Evolutionary conservation across 2,888 invertebrate genomes (phyloP), one percentile per base, ranked within the genome.

Genomic region (Bugulina stolonifera): DNA sequence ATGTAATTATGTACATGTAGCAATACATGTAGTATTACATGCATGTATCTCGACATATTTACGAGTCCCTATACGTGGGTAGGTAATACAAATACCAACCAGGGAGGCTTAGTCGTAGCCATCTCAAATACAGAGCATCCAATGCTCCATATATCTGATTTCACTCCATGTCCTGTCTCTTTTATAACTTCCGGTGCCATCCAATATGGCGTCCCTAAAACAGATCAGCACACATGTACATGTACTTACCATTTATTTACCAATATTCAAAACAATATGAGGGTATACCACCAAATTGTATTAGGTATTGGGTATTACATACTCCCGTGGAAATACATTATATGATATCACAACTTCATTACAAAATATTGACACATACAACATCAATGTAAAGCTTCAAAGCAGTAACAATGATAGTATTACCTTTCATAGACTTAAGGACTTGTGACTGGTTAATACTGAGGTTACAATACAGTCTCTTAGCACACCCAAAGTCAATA

Each of bases 401-500:
- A n/a, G n/a, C n/a, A n/a, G n/a, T n/a, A n/a, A n/a, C n/a, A n/a
- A n/a, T n/a, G n/a, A n/a, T n/a, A n/a, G n/a, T 43, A 18, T 32
- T 5, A 70, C 83, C 84, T 73, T 82, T 80, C 81, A 83, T 81
- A 23, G 83, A 83, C 75, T 81, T 81, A 43, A 83, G 81, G 52
- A 83, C 79, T 74, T 81, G 79, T 1, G 79, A 78, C 72, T 78
- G 76, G 18, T 80, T 79, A 73, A 80, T 76, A 71, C 80, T 80
- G 55, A 82, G 76, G 73, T 82, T 83, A 72, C 82, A 78, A 75
- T 81, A 82, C 34, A 84, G 75, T 32, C 83, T 77, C 76, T 84
- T 85, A 73, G 85, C 85, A 79, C 85, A 85, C 32, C 85, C 85
- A 77, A 85, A 85, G 78, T 85, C 85, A 71, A 85, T 84, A 54